These are phyloP conservation scores for Solen grandis DNA, from an alignment of 1,140 invertebrate species.

Conservation along the genomic window DNA sequence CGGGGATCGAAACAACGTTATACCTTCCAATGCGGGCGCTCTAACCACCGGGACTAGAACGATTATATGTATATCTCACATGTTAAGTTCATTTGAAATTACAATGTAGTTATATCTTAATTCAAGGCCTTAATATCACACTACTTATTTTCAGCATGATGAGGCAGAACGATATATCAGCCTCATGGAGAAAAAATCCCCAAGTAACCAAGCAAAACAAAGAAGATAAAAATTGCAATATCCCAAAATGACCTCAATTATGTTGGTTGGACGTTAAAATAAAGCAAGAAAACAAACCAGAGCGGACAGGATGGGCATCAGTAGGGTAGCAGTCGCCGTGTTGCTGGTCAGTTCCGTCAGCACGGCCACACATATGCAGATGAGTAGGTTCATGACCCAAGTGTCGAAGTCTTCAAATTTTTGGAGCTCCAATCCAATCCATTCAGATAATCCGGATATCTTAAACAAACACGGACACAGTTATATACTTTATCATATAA, in stretches of 20 bases:
- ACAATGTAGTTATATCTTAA: too few relatives aligned
- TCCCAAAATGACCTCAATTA: not conserved
- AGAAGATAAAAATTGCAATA: not conserved
- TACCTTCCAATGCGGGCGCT: too few relatives aligned
- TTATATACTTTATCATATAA: not conserved
- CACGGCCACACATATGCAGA: conserved; percentile 77
- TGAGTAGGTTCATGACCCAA: conserved; percentile 74
- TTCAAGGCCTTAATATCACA: too few relatives aligned
- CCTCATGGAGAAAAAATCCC: too few relatives aligned
- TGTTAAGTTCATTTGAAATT: too few relatives aligned
- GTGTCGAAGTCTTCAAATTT: conserved; percentile 64
- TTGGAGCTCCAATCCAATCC: conserved; percentile 69
- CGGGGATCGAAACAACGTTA: too few relatives aligned
- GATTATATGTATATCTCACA: too few relatives aligned
- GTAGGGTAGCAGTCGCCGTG: conserved; percentile 81
- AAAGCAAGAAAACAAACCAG: conserved; percentile 77
- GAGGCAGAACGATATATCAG: too few relatives aligned
- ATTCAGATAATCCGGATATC: conserved; percentile 73
- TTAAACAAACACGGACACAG: conserved; percentile 28
- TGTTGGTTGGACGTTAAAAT: not conserved
- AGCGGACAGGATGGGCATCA: conserved; percentile 81
- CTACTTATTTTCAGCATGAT: too few relatives aligned
- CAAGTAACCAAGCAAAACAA: too few relatives aligned
- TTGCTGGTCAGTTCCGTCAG: conserved; percentile 83
- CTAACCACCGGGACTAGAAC: too few relatives aligned